Conservation (phyloP, 2,113 vertebrate genomes). For the Ornithorhynchus anatinus region DNA sequence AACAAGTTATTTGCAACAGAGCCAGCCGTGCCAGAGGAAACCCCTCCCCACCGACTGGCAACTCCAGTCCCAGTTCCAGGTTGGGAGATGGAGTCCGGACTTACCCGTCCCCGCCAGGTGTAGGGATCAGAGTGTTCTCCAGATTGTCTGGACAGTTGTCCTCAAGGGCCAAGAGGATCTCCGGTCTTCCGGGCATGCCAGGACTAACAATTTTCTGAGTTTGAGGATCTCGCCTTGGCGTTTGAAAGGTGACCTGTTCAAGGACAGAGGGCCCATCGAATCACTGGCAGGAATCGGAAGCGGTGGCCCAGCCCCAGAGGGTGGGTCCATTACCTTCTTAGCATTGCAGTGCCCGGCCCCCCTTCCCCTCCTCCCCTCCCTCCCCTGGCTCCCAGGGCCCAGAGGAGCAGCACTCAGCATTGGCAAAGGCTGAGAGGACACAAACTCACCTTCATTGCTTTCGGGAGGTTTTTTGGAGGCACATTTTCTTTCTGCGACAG, state of each 20-base stretch:
- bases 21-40: too few relatives aligned
- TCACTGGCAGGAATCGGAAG: too few relatives aligned
- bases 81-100: background rate
- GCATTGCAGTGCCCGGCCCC: too few relatives aligned
- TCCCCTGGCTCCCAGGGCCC: too few relatives aligned
- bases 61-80: too few relatives aligned
- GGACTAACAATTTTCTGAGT: slow-evolving; percentile 86
- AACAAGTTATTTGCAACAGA: too few relatives aligned
- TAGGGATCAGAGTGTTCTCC: background rate
- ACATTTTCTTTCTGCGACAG: slow-evolving; percentile 88
- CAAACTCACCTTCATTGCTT: slow-evolving; percentile 72
- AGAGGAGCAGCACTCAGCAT: background rate
- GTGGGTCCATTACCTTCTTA: too few relatives aligned
- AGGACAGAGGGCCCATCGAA: too few relatives aligned
- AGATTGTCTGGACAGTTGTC: slow-evolving; percentile 55
- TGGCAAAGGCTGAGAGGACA: background rate
- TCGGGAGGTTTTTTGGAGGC: slow-evolving; percentile 71
- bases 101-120: slow-evolving; percentile 42
- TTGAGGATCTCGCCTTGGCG: slow-evolving; percentile 86
- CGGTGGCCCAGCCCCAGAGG: too few relatives aligned
- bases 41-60: too few relatives aligned
- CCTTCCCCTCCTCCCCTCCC: too few relatives aligned
- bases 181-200: slow-evolving; percentile 54
- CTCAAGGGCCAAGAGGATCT: slow-evolving; percentile 29
- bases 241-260: slow-evolving; percentile 91